A percentile compares a stretch with the other conserved stretches of the same genome.
Evolutionary conservation across 2,888 invertebrate genomes (phyloP).

Genomic region (Terebella lapidaria): DNA sequence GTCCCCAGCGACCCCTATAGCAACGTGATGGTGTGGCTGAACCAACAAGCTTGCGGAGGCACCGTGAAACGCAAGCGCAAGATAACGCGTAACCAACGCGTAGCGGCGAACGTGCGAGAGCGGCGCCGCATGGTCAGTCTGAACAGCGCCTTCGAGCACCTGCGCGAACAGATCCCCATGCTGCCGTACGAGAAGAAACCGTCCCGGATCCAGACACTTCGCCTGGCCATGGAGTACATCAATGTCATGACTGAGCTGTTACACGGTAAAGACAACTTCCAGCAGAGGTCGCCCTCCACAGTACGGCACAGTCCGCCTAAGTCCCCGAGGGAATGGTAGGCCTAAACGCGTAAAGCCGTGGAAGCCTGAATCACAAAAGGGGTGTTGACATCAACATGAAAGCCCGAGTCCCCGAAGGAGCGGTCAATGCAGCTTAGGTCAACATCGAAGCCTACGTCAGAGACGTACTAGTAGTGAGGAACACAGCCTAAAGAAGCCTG

Average conservation of each 20-base stretch:
- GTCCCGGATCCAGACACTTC: conserved; percentile 32
- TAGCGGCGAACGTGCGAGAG: conserved; percentile 43
- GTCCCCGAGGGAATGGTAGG: no score
- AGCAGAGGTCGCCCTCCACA: no score
- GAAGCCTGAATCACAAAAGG: no score
- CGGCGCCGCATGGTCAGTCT: conserved; percentile 42
- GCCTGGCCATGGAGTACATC: conserved; percentile 19
- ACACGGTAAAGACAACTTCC: conserved; percentile 2
- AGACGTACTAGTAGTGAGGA: no score
- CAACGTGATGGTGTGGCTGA: conserved; percentile 18
- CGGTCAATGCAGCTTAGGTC: no score
- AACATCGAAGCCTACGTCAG: no score
- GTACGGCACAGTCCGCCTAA: no score
- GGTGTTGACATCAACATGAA: no score
- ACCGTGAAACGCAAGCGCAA: conserved; percentile 36
- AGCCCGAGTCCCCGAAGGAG: no score
- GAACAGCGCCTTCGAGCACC: conserved; percentile 42
- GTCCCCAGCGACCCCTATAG: conserved; percentile 10
- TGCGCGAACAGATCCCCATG: conserved; percentile 40
- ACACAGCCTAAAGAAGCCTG: no score
- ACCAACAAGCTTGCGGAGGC: conserved; percentile 22
- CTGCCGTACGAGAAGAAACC: conserved; percentile 45
- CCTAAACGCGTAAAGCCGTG: no score
- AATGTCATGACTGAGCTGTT: conserved; percentile 15
- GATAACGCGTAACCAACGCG: conserved; percentile 36